Evolutionary conservation across 2,797 vertebrate genomes (phyloP).

Genomic region (Callimico goeldii): DNA sequence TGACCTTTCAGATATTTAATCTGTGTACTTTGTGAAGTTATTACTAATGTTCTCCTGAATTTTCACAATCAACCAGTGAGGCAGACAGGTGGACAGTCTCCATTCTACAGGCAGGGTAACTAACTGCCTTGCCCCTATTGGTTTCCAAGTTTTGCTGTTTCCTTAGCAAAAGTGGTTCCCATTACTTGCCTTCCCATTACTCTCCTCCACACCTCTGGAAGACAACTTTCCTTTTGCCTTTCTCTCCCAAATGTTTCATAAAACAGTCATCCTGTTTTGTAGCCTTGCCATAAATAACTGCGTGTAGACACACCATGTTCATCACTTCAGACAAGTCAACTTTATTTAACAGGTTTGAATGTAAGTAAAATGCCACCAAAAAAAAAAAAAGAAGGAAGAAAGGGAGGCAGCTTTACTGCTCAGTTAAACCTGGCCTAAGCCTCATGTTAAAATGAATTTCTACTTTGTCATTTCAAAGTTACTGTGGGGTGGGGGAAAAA

Average conservation of each 20-base stretch:
- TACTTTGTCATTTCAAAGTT: constrained; percentile 5
- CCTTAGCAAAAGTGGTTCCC: not conserved
- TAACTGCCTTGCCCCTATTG: not conserved
- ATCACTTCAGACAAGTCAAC: not conserved
- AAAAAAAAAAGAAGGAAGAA: not conserved
- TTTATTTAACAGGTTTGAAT: constrained; percentile 17
- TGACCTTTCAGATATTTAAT: not conserved
- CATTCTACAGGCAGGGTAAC: not conserved
- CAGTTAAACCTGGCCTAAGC: not conserved
- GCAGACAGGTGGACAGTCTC: not conserved
- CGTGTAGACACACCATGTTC: not conserved
- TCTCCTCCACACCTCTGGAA: not conserved
- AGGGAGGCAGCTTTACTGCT: not conserved
- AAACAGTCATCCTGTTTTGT: not conserved
- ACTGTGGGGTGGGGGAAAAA: not conserved
- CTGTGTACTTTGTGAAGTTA: not conserved
- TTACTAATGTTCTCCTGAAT: not conserved
- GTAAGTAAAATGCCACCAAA: not conserved
- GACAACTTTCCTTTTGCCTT: not conserved
- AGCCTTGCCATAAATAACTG: not conserved
- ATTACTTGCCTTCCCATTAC: not conserved
- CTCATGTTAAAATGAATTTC: not conserved
- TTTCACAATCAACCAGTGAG: not conserved
- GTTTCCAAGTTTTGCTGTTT: not conserved
- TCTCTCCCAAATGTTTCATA: not conserved